Base-by-base conservation (phyloP, 2,797 vertebrate genomes). In the Lagorchestes hirsutus region DNA sequence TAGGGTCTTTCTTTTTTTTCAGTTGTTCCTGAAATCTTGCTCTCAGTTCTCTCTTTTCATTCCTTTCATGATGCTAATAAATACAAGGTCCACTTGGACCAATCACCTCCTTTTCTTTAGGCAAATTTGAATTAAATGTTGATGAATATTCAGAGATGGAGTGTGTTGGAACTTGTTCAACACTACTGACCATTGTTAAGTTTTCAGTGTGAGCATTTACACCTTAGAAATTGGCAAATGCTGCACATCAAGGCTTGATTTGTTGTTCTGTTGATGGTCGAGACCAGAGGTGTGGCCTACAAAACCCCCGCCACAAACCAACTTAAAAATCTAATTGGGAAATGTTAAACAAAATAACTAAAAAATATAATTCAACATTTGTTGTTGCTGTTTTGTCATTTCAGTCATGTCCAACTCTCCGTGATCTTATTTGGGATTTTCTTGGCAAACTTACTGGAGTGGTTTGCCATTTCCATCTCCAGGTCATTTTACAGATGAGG, bases 1-100 rank as follows among this genome's bases (percentile, higher is more conserved):
- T 54, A 56, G 46, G 5, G 10, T 95, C 18, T 92, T 97, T 95
- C 46, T 57, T 93, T 93, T 97, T 55, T 93, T 90, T 96, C 92
- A 95, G 91, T 97, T 93, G 74, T 92, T 96, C 92, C 95, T 93
- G 34, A 82, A 56, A 62, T 34, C 34, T 74, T 40, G 16, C 34
- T 74, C n/a, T 34, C 62, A n/a, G 1, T 74, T 74, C 31, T n/a
- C 16, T 62, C 34, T 74, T n/a, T 74, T 40, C 16, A 74, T 74
- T 74, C 5, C 62, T 40, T 74, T 16, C 34, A 74, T 18, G 5
- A 74, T 74, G 31, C 16, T 74, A 59, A n/a, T 40, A 74, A 74
- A 74, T 74, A 74, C 0, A 5, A 22, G 14, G 5, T 14, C 34
- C 34, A 18, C 5, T 74, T 40, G 5, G 14, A 1, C 34, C 34